A percentile compares a stretch with the other conserved stretches of the same genome.
Evolutionary conservation across 2,113 vertebrate species (phyloP).

Genomic region (Alaudala cheleensis): DNA sequence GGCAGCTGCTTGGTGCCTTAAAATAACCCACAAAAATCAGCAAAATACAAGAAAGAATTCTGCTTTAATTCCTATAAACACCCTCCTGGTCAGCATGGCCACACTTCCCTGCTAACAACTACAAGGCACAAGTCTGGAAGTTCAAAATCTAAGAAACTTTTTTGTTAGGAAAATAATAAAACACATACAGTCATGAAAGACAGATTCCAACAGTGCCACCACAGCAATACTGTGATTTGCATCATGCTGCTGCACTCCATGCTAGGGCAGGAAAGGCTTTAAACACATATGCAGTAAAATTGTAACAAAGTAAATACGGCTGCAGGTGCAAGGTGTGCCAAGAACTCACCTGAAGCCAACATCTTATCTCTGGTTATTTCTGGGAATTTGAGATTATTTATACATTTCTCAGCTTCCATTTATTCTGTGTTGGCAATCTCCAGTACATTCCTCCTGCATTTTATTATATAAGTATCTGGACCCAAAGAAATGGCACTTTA

Average conservation of each 20-base stretch:
- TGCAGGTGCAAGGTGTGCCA: background rate
- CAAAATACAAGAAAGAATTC: background rate
- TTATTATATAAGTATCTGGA: background rate
- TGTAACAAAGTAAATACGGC: background rate
- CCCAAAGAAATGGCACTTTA: constrained; percentile 41
- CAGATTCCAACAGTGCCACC: background rate
- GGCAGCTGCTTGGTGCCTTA: background rate
- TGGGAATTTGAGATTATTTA: background rate
- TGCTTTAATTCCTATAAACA: background rate
- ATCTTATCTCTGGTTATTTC: background rate
- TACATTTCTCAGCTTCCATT: background rate
- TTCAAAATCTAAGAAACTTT: background rate
- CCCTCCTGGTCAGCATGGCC: background rate
- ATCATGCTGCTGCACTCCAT: background rate
- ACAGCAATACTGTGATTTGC: background rate
- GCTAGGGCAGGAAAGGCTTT: background rate
- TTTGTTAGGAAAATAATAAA: constrained; percentile 17
- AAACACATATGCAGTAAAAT: background rate
- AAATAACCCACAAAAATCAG: background rate
- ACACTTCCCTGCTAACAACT: background rate
- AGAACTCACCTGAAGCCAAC: background rate
- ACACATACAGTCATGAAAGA: background rate
- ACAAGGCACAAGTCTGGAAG: background rate
- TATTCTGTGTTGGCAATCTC: background rate
- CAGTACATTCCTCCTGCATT: background rate